These are phyloP conservation scores for Cyanoramphus novaezelandiae DNA, from an alignment of 2,113 vertebrate genomes.

Conservation along the genomic window DNA sequence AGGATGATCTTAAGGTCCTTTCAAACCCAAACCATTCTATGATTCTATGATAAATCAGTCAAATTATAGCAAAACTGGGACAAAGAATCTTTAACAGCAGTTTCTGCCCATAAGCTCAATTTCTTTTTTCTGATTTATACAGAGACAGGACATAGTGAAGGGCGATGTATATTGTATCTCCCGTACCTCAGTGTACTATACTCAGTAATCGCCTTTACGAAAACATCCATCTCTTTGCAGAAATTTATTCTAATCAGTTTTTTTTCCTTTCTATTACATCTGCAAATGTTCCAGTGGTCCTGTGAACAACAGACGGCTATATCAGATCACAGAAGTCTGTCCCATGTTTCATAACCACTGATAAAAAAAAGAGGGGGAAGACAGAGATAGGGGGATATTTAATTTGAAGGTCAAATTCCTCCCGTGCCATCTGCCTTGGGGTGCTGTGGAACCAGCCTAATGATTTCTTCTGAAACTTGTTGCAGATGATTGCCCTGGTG, in stretches of 20 bases:
- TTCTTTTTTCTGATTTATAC: not conserved
- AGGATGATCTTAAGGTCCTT: not conserved
- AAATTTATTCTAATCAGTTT: not conserved
- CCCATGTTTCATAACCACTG: not conserved
- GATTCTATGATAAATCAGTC: not conserved
- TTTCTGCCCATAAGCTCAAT: not conserved
- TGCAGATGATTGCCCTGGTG: conserved; percentile 92
- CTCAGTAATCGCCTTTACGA: not conserved
- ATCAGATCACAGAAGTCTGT: not conserved
- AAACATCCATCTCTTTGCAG: not conserved
- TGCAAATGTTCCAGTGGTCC: not conserved
- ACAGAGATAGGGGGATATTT: not conserved
- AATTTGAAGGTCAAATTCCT: not conserved
- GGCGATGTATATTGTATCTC: not conserved
- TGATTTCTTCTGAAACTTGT: not conserved
- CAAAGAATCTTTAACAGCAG: not conserved
- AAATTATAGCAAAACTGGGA: not conserved
- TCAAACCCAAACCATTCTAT: not conserved
- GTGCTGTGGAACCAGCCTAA: not conserved
- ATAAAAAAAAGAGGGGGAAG: rapidly evolving
- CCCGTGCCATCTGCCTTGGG: not conserved
- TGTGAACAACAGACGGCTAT: not conserved
- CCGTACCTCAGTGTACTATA: not conserved
- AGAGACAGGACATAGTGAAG: not conserved
- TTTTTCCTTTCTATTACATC: not conserved